Evolutionary conservation across 2,113 vertebrate genomes (phyloP).

Genomic region (Cyanoderma ruficeps): DNA sequence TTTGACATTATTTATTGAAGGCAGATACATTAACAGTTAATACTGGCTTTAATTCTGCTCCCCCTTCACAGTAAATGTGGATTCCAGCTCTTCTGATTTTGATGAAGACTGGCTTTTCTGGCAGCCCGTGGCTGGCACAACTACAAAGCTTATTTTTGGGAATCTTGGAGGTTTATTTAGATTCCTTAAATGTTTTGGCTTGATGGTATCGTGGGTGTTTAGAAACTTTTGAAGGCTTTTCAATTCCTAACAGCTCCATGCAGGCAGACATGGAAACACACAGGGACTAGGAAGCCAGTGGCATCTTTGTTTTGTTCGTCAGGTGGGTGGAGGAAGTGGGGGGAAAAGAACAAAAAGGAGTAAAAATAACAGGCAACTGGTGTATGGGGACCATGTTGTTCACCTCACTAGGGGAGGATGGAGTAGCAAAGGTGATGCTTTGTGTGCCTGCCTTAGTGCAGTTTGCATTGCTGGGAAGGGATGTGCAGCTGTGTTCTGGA

Average conservation of each 20-base stretch:
- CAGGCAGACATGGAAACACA: neutral
- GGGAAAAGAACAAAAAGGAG: neutral
- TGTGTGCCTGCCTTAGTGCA: neutral
- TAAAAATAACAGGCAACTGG: neutral
- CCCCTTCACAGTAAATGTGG: neutral
- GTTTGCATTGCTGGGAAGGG: neutral
- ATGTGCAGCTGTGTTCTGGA: neutral
- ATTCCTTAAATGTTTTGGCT: conserved; percentile 54
- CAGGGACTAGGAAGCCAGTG: neutral
- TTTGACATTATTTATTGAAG: conserved; percentile 23
- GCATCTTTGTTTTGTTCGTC: conserved; percentile 2
- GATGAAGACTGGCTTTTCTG: conserved; percentile 58
- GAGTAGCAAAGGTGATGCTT: neutral
- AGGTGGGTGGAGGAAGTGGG: neutral
- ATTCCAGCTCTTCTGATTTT: conserved; percentile 53
- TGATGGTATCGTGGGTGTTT: conserved; percentile 44
- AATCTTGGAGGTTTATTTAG: conserved; percentile 52
- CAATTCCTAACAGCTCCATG: neutral
- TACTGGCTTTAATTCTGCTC: neutral
- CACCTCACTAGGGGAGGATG: neutral
- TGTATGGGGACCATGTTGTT: neutral
- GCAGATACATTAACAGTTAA: conserved; percentile 30
- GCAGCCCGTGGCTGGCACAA: conserved; percentile 45
- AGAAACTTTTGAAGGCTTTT: conserved; percentile 48
- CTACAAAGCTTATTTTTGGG: conserved; percentile 53